Evolutionary conservation across 2,797 vertebrate species (phyloP).

Genomic region (Otolemur crassicaudatus): DNA sequence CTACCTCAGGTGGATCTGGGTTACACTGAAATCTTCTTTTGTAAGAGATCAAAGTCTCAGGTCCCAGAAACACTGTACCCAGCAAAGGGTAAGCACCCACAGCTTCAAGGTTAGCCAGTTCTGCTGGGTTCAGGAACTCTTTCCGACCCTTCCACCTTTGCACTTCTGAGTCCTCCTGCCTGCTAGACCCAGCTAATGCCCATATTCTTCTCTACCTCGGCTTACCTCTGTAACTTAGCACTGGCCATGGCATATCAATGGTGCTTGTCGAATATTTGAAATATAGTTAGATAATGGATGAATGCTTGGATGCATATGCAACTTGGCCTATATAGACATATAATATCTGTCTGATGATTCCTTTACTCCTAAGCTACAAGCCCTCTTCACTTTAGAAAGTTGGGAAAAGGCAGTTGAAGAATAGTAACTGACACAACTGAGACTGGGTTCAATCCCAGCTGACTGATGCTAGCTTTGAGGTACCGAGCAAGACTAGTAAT

Average conservation of each 20-base stretch:
- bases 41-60: not conserved
- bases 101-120: not conserved
- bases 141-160: not conserved
- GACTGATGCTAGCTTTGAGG: not conserved
- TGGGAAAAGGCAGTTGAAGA: not conserved
- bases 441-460: not conserved
- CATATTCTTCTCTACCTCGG: not conserved
- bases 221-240: not conserved
- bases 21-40: not conserved
- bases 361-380: not conserved
- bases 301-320: not conserved
- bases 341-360: not conserved
- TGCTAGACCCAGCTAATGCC: not conserved
- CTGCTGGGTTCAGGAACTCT: not conserved
- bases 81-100: not conserved
- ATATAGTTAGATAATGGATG: not conserved
- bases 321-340: not conserved
- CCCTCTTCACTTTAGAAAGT: not conserved
- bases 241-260: not conserved
- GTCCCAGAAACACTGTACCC: not conserved
- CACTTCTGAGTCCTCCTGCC: not conserved
- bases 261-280: not conserved
- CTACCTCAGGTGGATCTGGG: not conserved
- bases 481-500: not conserved
- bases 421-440: not conserved